Evolutionary conservation across 2,888 invertebrate genomes (phyloP), one percentile per base, ranked within the genome.

Genomic region (Tetramorium bicarinatum): DNA sequence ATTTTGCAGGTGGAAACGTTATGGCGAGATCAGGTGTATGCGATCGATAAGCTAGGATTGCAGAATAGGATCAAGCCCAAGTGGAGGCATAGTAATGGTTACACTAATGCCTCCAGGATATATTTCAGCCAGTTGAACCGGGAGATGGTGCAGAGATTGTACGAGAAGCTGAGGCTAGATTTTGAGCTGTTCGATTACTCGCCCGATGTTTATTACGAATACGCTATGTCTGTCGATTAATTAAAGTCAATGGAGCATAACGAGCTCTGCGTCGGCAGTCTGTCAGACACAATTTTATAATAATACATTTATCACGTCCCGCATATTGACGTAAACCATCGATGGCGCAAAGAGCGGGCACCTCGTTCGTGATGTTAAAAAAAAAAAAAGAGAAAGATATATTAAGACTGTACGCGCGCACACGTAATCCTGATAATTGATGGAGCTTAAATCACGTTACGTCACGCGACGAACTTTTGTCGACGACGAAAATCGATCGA

Each of bases 171-270:
- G 87, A 92, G 92, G 72, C 89, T 95, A 3, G 96, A 96, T 90
- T 96, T 96, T 89, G 94, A 95, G 88, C 91, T 96, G 82, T 96
- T 96, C 92, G 95, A 94, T 38, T 96, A 96, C 89, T 92, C 92
- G 2, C 90, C 93, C 8, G 91, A 93, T 11, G 87, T 90, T 49
- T 95, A 95, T 86, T 92, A 95, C 7, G 81, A 91, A 15, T 94
- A 93, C 66, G 94, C 94, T 7, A 89, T 87, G 21, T 56, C 75
- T 6, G 3, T 38, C 18, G 38, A 79, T 59, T 71, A 79, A 71
- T 44, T 47, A 18, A 47, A 41, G 1, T 11, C n/a, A 15, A 77
- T 54, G 15, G 2, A 72, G 15, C 4, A 2, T 21, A 69, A 69
- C 2, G 34, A 79, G 13, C 2, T 38, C 21, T 15, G 47, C 44